Conservation (phyloP, 2,888 invertebrate genomes). For the Stenoptilia bipunctidactyla region DNA sequence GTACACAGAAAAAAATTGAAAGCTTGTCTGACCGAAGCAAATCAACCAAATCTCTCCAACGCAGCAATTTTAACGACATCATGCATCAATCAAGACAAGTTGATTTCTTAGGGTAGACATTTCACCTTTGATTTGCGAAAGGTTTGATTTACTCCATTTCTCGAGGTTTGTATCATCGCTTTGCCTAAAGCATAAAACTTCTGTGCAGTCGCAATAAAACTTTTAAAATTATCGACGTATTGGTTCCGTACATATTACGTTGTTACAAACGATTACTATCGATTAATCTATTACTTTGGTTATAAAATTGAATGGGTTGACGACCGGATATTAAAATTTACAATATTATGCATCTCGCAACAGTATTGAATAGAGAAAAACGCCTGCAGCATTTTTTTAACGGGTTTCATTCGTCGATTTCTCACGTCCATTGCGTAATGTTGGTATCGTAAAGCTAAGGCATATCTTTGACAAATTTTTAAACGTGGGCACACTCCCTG, state of each 20-base stretch:
- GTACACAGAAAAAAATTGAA: no score
- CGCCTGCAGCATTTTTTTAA: conserved; percentile 43
- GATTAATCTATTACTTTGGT: conserved; percentile 50
- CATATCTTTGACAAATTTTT: conserved; percentile 43
- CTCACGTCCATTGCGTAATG: conserved; percentile 30
- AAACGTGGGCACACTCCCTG: conserved; percentile 25
- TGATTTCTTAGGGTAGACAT: no score
- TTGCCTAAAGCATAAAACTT: conserved; percentile 24
- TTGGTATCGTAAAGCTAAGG: conserved; percentile 23
- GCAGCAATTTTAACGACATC: no score
- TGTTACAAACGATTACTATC: conserved; percentile 35
- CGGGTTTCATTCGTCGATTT: background rate
- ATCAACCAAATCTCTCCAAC: no score
- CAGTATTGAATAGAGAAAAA: conserved; percentile 50
- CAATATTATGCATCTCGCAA: conserved; percentile 23
- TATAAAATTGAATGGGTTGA: conserved; percentile 50
- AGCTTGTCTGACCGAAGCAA: no score
- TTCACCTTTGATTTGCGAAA: no score
- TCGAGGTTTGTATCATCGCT: conserved; percentile 18
- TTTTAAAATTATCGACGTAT: conserved; percentile 27
- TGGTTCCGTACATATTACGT: conserved; percentile 24
- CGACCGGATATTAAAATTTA: conserved; percentile 37
- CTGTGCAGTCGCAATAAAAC: conserved; percentile 26
- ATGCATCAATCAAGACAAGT: no score
- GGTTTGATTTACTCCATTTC: no score